Evolutionary conservation across 2,113 vertebrate genomes (phyloP), one percentile per base, ranked within the genome.

Genomic region (Taurulus bubalis): DNA sequence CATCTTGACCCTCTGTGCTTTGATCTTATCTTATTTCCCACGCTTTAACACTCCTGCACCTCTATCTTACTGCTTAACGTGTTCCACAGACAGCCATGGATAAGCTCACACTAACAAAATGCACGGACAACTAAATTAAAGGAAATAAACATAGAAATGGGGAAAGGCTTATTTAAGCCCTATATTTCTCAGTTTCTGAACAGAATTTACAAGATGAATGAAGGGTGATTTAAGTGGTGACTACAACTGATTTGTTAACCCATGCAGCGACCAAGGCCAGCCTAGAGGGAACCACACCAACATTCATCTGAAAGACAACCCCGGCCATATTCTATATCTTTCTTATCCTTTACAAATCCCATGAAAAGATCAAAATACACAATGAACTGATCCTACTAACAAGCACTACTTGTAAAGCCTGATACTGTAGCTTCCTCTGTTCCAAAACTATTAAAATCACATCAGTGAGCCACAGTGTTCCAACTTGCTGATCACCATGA

Each of bases 1-100:
- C 75, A 81, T 85, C 66, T 77, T 83, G 74, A 82, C 79, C 82
- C 56, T 55, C 9, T 53, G 77, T 79, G 71, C 71, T 80, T 60
- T 81, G 91, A 92, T 91, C 67, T 82, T 88, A 89, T 93, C 89
- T 42, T 42, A 67, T 75, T 91, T 92, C 87, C 84, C 85, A 93
- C 79, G 45, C 79, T 81, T 68, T 36, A 82, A 68, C 56, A 66
- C 68, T 64, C 22, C 22, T 68, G 68, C 58, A 26, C 60, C 12
- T 51, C 8, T 26, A n/a, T 56, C 28, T 77, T 32, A 74, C 58
- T 28, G 24, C 14, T 45, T 12, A 73, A 67, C 62, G 24, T 83
- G 68, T 47, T 62, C 20, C 59, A 24, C 47, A 75, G 28, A 73
- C 32, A 64, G 9, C 71, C 26, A 71, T 8, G 1, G 45, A 53